phyloP scores from a whole-genome alignment of 1,140 invertebrate species.

The Hyles vespertilio region DNA sequence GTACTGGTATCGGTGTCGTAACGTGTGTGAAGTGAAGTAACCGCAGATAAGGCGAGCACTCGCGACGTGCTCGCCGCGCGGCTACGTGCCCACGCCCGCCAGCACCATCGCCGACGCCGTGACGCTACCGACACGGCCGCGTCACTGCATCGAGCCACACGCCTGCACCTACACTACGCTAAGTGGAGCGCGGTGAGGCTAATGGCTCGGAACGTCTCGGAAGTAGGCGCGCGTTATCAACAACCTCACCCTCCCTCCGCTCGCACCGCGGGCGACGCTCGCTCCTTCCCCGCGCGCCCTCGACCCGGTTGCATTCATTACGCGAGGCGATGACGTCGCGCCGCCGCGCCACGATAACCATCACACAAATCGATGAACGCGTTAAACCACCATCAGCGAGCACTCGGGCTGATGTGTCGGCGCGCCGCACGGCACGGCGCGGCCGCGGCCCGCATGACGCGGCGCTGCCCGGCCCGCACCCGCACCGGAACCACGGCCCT shows the following conservation, averaged over 20 bases:
- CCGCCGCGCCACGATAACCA: not conserved
- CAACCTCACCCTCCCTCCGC: slow-evolving; percentile 9
- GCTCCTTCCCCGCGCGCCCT: slow-evolving; percentile 30
- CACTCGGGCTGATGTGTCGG: slow-evolving; percentile 2
- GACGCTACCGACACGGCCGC: no score
- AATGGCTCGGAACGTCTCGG: slow-evolving; percentile 59
- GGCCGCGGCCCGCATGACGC: not conserved
- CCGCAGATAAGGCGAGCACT: no score
- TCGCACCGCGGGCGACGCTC: slow-evolving; percentile 9
- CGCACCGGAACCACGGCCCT: slow-evolving; percentile 37
- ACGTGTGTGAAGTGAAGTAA: slow-evolving; percentile 2
- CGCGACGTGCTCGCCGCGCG: not conserved
- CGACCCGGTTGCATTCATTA: slow-evolving; percentile 38
- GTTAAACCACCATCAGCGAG: not conserved
- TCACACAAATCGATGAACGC: no score
- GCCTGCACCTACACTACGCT: not conserved
- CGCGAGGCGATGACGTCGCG: slow-evolving; percentile 10
- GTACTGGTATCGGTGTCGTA: not conserved
- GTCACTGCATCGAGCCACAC: no score
- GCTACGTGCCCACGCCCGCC: not conserved
- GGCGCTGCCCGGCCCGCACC: slow-evolving; percentile 9
- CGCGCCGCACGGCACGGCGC: slow-evolving; percentile 3
- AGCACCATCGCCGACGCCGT: no score
- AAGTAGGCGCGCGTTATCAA: slow-evolving; percentile 45
- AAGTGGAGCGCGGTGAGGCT: slow-evolving; percentile 35